These are phyloP conservation scores for Characodon lateralis DNA, from an alignment of 2,797 vertebrate species.

Conservation along the genomic window DNA sequence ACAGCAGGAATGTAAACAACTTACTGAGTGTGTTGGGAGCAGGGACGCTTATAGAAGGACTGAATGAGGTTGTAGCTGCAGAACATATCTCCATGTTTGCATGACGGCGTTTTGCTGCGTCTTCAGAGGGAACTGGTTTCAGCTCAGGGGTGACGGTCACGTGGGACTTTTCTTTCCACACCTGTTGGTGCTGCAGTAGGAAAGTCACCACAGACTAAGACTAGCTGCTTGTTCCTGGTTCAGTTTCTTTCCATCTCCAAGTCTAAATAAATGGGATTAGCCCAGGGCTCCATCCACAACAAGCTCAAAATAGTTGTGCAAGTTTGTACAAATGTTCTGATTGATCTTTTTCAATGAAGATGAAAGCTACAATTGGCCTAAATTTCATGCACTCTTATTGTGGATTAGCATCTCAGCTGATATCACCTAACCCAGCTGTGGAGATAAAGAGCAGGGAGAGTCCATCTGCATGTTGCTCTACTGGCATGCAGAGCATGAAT, in stretches of 20 bases:
- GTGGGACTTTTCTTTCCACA: constrained; percentile 53
- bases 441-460: too few relatives aligned
- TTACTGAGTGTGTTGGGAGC: background rate
- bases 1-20: background rate
- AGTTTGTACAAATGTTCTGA: background rate
- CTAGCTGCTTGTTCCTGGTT: background rate
- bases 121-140: constrained; percentile 40
- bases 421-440: too few relatives aligned
- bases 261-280: too few relatives aligned
- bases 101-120: constrained; percentile 8
- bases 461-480: too few relatives aligned
- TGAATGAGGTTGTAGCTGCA: background rate
- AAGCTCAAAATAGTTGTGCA: background rate
- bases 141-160: constrained; percentile 68
- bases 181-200: constrained; percentile 19
- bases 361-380: too few relatives aligned
- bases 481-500: too few relatives aligned
- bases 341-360: too few relatives aligned
- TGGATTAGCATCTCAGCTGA: too few relatives aligned
- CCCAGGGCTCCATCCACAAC: too few relatives aligned
- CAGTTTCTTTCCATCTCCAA: background rate
- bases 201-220: background rate
- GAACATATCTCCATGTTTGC: background rate
- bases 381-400: too few relatives aligned
- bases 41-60: background rate